Conservation (phyloP, 2,888 invertebrate species). For the Osmoderma eremita region DNA sequence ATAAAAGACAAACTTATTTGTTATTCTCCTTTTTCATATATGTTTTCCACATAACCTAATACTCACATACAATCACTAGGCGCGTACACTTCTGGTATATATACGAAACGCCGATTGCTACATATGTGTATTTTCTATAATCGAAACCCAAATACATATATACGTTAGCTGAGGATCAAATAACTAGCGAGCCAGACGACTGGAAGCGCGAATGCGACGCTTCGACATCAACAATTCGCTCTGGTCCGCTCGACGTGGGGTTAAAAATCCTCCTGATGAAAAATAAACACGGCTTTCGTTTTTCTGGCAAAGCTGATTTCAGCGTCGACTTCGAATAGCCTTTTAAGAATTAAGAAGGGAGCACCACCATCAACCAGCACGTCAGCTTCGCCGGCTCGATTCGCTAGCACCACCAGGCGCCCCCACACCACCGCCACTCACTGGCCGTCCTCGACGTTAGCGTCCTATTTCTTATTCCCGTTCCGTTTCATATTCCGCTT, state of each 20-base stretch:
- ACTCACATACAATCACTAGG: not conserved
- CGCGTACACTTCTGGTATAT: not conserved
- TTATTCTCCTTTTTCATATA: no score
- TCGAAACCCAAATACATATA: conserved; percentile 61
- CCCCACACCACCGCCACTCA: conserved; percentile 45
- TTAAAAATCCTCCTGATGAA: conserved; percentile 63
- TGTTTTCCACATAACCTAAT: conserved; percentile 25
- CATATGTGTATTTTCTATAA: conserved; percentile 62
- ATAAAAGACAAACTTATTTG: no score
- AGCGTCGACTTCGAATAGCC: conserved; percentile 56
- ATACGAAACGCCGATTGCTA: conserved; percentile 47
- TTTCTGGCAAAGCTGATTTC: conserved; percentile 57
- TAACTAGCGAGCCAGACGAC: conserved; percentile 51
- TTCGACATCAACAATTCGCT: conserved; percentile 40
- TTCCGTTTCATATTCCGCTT: conserved; percentile 45
- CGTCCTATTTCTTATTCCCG: conserved; percentile 21
- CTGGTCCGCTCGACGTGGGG: conserved; percentile 55
- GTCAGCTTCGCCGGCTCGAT: conserved; percentile 35
- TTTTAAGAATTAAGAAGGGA: conserved; percentile 55
- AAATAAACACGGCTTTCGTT: conserved; percentile 62
- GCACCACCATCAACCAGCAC: conserved; percentile 11
- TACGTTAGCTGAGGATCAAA: conserved; percentile 61
- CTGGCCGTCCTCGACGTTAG: conserved; percentile 22
- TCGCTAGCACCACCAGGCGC: conserved; percentile 11
- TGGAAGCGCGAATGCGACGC: conserved; percentile 30